These are phyloP conservation scores for Epirrhoe tristata DNA, from an alignment of 2,888 invertebrate species.

Conservation along the genomic window DNA sequence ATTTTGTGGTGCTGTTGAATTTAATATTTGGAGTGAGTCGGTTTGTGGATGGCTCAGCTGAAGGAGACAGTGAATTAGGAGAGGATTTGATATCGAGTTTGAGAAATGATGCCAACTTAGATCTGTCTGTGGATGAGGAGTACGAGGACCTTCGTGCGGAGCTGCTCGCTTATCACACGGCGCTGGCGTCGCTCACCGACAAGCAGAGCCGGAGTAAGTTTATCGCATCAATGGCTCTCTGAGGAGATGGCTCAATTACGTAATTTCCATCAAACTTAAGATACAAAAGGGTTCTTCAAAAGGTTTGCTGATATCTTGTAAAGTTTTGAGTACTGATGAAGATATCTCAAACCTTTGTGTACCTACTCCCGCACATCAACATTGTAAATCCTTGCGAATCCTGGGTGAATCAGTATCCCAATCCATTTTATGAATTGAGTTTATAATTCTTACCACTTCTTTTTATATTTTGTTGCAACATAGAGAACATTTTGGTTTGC, in stretches of 20 bases:
- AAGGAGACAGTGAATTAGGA: slow-evolving; percentile 51
- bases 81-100: slow-evolving; percentile 57
- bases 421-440: background rate
- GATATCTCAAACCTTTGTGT: slow-evolving; percentile 8
- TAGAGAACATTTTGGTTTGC: background rate
- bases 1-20: slow-evolving; percentile 52
- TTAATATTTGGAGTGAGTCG: slow-evolving; percentile 45
- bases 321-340: slow-evolving; percentile 16
- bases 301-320: slow-evolving; percentile 16
- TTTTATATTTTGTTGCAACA: background rate
- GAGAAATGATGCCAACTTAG: slow-evolving; percentile 67
- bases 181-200: slow-evolving; percentile 59
- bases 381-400: background rate
- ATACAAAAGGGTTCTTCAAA: slow-evolving; percentile 22
- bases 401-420: background rate
- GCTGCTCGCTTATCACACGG: slow-evolving; percentile 72
- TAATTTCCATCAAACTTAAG: slow-evolving; percentile 13
- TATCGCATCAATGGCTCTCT: slow-evolving; percentile 19
- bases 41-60: slow-evolving; percentile 26
- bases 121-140: slow-evolving; percentile 72
- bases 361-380: background rate
- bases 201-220: slow-evolving; percentile 53
- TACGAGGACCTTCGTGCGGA: slow-evolving; percentile 78
- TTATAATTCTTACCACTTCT: background rate
- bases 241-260: slow-evolving; percentile 20